phyloP scores from a whole-genome alignment of 2,797 vertebrate species.

The Eidolon dupreanum region DNA sequence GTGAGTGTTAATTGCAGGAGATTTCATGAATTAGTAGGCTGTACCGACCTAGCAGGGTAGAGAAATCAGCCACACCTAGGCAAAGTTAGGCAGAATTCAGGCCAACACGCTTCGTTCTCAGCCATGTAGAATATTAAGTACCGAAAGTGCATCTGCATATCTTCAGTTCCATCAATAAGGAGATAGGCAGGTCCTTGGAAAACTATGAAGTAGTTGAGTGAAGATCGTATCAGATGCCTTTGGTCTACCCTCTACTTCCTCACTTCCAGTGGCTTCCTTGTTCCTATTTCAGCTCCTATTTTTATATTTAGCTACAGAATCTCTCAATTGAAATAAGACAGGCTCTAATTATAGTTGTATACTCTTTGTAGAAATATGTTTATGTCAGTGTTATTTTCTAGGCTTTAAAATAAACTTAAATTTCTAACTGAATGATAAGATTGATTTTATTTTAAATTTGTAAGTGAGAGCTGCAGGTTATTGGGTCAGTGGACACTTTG shows the following conservation, averaged over 20 bases:
- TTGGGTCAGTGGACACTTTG: background rate
- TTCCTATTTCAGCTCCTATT: background rate
- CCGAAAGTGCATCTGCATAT: background rate
- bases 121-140: background rate
- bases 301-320: background rate
- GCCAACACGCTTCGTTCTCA: background rate
- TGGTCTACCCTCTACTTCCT: background rate
- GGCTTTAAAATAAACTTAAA: background rate
- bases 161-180: background rate
- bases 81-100: background rate
- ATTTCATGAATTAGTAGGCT: background rate
- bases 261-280: background rate
- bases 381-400: background rate
- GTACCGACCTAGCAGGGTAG: background rate
- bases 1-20: background rate
- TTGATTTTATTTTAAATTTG: conserved; percentile 39
- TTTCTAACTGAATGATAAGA: background rate
- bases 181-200: background rate
- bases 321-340: conserved; percentile 32
- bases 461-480: background rate
- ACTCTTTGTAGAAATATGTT: background rate
- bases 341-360: background rate
- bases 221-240: background rate
- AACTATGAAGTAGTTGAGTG: background rate
- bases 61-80: background rate